A percentile compares a stretch with the other conserved stretches of the same genome.
phyloP scores from a whole-genome alignment of 2,797 vertebrate species.

The Podargus strigoides region DNA sequence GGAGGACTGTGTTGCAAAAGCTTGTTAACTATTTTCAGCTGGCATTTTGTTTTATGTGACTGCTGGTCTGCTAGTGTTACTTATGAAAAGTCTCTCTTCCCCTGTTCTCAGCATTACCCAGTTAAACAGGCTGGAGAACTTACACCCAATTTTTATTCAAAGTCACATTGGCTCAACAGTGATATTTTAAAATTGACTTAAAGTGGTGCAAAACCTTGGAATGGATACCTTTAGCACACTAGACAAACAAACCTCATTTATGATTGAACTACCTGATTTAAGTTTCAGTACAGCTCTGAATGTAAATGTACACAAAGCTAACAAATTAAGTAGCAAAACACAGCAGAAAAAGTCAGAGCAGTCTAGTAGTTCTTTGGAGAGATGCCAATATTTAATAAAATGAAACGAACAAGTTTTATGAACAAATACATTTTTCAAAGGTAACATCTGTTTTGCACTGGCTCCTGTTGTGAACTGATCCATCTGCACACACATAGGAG shows the following conservation, averaged over 20 bases:
- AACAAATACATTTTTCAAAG: conserved; percentile 1
- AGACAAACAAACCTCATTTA: background rate
- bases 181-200: background rate
- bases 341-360: background rate
- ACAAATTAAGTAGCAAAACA: background rate
- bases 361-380: background rate
- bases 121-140: background rate
- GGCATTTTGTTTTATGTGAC: background rate
- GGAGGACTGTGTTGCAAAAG: background rate
- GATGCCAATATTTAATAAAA: background rate
- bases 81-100: background rate
- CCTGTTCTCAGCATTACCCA: background rate
- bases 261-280: background rate
- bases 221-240: background rate
- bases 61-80: background rate
- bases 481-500: background rate
- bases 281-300: background rate
- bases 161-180: background rate
- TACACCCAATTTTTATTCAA: background rate
- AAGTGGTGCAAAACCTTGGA: background rate
- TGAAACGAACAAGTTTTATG: background rate
- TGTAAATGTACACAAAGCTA: background rate
- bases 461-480: background rate
- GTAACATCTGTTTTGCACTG: background rate
- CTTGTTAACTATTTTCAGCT: background rate